Evolutionary conservation across 1,140 invertebrate species (phyloP).

Genomic region (Bilobella aurantiaca): DNA sequence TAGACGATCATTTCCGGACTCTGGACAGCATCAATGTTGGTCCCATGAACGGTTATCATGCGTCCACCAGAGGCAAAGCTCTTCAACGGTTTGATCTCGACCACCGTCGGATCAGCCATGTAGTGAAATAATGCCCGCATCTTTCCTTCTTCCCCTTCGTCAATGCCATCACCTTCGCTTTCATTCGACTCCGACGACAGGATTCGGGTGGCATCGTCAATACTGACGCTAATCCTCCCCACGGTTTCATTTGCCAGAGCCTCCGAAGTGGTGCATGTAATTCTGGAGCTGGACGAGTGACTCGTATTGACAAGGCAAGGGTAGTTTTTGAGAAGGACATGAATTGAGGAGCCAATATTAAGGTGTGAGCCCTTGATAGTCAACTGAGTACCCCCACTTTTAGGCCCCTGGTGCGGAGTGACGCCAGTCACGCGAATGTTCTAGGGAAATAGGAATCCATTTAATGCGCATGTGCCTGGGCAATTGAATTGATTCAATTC

Average conservation of each 20-base stretch:
- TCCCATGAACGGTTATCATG: constrained; percentile 83
- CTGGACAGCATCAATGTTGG: constrained; percentile 80
- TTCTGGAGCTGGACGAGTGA: constrained; percentile 73
- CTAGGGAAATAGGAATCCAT: constrained; percentile 36
- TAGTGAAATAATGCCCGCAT: constrained; percentile 65
- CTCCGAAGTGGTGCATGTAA: constrained; percentile 76
- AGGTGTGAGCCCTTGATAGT: constrained; percentile 81
- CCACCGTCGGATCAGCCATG: constrained; percentile 82
- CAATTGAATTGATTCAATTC: too few species aligned
- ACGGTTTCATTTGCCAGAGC: constrained; percentile 46
- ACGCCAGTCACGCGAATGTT: constrained; percentile 69
- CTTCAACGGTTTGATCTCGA: constrained; percentile 77
- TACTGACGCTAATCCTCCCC: constrained; percentile 57
- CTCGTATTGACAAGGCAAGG: constrained; percentile 74
- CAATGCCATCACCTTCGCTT: not conserved
- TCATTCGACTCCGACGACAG: constrained; percentile 38
- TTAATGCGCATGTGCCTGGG: not conserved
- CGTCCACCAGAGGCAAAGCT: constrained; percentile 85
- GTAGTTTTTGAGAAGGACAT: constrained; percentile 76
- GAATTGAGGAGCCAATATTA: constrained; percentile 83
- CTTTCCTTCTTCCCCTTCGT: constrained; percentile 29
- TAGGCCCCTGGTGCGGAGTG: constrained; percentile 74
- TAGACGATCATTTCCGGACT: constrained; percentile 80
- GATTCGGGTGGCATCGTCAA: constrained; percentile 71
- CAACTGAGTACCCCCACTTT: constrained; percentile 84